Conservation (phyloP, 2,888 invertebrate genomes). For the Drosophila formosana region DNA sequence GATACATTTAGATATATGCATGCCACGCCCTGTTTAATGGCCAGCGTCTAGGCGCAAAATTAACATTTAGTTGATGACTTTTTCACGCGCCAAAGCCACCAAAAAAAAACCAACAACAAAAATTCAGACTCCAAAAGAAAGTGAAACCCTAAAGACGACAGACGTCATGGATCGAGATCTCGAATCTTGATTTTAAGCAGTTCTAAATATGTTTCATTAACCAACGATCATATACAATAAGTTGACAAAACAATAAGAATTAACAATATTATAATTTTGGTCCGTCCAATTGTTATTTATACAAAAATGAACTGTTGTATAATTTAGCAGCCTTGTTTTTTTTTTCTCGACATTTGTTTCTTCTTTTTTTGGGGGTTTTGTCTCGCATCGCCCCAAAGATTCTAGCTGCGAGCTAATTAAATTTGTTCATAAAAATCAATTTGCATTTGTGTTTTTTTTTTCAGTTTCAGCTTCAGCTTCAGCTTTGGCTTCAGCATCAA, state of each 20-base stretch:
- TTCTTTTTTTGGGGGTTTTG: conserved; percentile 17
- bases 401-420: conserved; percentile 82
- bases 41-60: conserved; percentile 52
- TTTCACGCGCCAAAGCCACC: conserved; percentile 38
- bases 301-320: conserved; percentile 59
- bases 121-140: conserved; percentile 38
- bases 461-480: conserved; percentile 2
- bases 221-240: background rate
- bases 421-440: conserved; percentile 81
- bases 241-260: conserved; percentile 10
- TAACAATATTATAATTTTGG: conserved; percentile 17
- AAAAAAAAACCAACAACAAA: background rate
- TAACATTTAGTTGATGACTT: conserved; percentile 64
- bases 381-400: conserved; percentile 43
- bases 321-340: conserved; percentile 56
- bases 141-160: conserved; percentile 47
- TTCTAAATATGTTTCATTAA: conserved; percentile 16
- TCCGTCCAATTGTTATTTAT: conserved; percentile 51
- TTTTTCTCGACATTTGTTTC: conserved; percentile 7
- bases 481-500: background rate
- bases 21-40: conserved; percentile 54
- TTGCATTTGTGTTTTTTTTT: conserved; percentile 64
- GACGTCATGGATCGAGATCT: conserved; percentile 37
- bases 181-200: background rate
- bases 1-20: conserved; percentile 4